Base-by-base conservation (phyloP, 2,888 invertebrate species). In the Leptinotarsa peninsularis region DNA sequence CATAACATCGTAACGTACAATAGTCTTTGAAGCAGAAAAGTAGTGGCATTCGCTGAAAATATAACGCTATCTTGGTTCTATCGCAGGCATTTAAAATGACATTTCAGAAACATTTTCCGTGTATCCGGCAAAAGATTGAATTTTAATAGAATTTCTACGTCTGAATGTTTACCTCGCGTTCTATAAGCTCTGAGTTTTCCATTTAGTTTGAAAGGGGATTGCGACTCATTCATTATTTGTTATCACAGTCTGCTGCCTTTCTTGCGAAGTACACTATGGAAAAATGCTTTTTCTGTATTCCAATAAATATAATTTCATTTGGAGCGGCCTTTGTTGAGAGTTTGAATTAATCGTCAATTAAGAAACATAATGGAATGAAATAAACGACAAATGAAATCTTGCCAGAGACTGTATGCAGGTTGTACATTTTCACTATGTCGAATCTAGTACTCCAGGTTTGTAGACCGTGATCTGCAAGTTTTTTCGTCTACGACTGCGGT, bases 41-140 rank as follows among this genome's bases (percentile, higher is more conserved):
- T 58, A 23, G 56, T 58, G 56, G 56, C 56, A 58, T 58, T 21
- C 14, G 15, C 27, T 58, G 15, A 14, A 15, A 21, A 58, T 21
- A 21, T 58, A 23, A 21, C 4, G 10, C 23, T 58, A 58, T 23
- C 23, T 58, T 23, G 43, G 63, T 43, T 63, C 27, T 43, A 63
- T 63, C 43, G 27, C 58, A 43, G 63, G 43, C 43, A n/a, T 33
- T 63, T 43, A 5, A 43, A 63, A 63, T n/a, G 18, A 63, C 63
- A 63, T 63, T 43, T 63, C 63, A 63, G 43, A 63, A n/a, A 63
- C 63, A 63, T 63, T 43, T 17, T 10, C 43, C n/a, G 43, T 5
- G 63, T 67, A 77, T 77, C 75, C 74, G 77, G 67, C 54, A 70
- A 33, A 73, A 75, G 74, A 76, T 78, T 75, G 71, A 71, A 78